Base-by-base conservation (phyloP, 1,140 invertebrate species). In the Nomia melanderi region DNA sequence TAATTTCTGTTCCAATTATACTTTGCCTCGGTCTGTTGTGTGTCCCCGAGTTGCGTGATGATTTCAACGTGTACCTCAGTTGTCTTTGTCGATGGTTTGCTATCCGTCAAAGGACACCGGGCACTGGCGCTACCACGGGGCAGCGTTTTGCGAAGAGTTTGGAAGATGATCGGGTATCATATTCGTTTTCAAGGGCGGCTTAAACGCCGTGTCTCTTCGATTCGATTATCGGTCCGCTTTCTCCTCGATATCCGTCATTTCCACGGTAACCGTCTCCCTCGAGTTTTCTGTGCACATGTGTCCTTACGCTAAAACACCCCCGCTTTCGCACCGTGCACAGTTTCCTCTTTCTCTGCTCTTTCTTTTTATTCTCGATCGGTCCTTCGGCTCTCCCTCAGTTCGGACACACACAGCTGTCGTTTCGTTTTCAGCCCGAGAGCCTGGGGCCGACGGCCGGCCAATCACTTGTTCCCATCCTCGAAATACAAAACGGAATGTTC, bases 141-240 rank as follows among this genome's bases (percentile, higher is more conserved):
- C 7, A 50, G 20, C 50, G 54, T 62, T 14, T 27, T 23, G 50
- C 7, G n/a, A n/a, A n/a, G 54, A 62, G 54, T 27, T 36, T 7
- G 23, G 36, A 50, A 44, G 41, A 44, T 44, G 53, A 23, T 65
- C 53, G 4, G n/a, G 25, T 44, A 36, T 70, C 80, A 78, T 82
- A 44, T 12, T 44, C 41, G 41, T 44, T 44, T 77, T 82, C 44
- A 20, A 33, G 53, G 29, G 25, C 23, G 36, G 7, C 33, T 11
- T 56, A 6, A 17, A 14, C 54, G 54, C 23, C 11, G 27, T 29
- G 6, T 2, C 50, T 71, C 20, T 7, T 44, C 47, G 20, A 17
- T 20, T 11, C 53, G 7, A 36, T 56, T 57, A 56, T 69, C 23
- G 5, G 33, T 27, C 56, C 8, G 1, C 23, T 27, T 11, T 23